Base-by-base conservation (phyloP, 2,113 vertebrate genomes). In the Haplotaxodon microlepis region DNA sequence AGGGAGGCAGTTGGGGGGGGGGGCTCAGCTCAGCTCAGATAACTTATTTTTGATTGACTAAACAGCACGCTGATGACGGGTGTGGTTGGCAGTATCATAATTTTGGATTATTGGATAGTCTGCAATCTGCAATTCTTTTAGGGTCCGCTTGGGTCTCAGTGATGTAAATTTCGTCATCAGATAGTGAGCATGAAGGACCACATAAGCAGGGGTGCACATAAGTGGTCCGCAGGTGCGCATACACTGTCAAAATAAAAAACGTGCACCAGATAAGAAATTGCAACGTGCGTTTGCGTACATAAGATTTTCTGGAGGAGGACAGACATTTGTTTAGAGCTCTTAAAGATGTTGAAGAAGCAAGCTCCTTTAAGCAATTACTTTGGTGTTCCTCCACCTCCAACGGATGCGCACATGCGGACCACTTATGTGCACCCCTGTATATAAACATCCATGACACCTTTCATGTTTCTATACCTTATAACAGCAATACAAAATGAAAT, bases 251-350 rank as follows among this genome's bases (percentile, higher is more conserved):
- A 57, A 57, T 57, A 57, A 57, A 57, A 56, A 5, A 57, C 0
- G 21, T 2, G 51, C 54, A 56, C 21, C 4, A 56, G 54, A 14
- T 56, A 27, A 27, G 54, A 56, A 27, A 0, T 56, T 56, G 54
- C 2, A 56, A 56, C 0, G 0, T 21, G 7, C 0, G 2, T 27
- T 56, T 56, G 54, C 1, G 2, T 56, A 56, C 53, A 56, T 27
- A 56, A 8, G 21, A 3, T 56, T 56, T 56, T 56, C 54, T 13
- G 21, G 21, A 56, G 54, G 54, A 56, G 11, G 54, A 56, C 53
- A 56, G 53, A 56, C 11, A 24, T 56, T 56, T 56, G 21, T 56
- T 56, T 4, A 27, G 11, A 56, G 13, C 53, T 56, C 53, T 3
- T 56, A 56, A 24, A 56, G 53, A 24, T 56, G 54, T 27, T 2